Conservation (phyloP, 2,888 invertebrate species). For the Lepidochrysops patricia region DNA sequence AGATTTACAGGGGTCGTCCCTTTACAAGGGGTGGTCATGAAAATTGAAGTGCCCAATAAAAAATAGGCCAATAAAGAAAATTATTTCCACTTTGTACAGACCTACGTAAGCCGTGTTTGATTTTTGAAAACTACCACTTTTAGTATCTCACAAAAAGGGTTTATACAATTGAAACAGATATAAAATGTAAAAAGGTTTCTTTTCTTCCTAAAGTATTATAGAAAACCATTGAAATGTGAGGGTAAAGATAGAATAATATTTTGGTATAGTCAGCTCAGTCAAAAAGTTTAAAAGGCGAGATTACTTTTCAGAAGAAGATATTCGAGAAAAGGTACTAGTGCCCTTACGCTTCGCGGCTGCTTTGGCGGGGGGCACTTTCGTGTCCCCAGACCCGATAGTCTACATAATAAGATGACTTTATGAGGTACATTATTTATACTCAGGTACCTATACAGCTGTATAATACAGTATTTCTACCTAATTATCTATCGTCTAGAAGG, state of each 20-base stretch:
- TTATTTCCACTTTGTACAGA: slow-evolving; percentile 10
- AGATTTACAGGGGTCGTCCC: slow-evolving; percentile 18
- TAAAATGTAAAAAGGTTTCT: not conserved
- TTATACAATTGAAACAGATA: not conserved
- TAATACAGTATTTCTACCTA: no score
- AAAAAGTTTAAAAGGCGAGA: no score
- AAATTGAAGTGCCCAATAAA: slow-evolving; percentile 14
- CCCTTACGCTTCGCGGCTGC: no score
- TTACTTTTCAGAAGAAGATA: no score
- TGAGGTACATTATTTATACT: no score
- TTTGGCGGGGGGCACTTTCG: no score
- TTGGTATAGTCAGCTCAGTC: no score
- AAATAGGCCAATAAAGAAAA: slow-evolving; percentile 11
- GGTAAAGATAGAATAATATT: not conserved
- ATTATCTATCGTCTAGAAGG: no score
- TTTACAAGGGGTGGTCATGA: slow-evolving; percentile 17
- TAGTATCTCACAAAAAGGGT: not conserved
- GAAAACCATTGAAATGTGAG: not conserved
- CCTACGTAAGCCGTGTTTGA: not conserved
- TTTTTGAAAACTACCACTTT: not conserved
- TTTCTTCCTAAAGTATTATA: not conserved
- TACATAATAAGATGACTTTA: no score
- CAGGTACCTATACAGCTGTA: no score
- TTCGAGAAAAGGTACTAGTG: no score
- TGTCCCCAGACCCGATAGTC: no score